phyloP scores from a whole-genome alignment of 1,140 invertebrate species.

The Aphidius ervi region DNA sequence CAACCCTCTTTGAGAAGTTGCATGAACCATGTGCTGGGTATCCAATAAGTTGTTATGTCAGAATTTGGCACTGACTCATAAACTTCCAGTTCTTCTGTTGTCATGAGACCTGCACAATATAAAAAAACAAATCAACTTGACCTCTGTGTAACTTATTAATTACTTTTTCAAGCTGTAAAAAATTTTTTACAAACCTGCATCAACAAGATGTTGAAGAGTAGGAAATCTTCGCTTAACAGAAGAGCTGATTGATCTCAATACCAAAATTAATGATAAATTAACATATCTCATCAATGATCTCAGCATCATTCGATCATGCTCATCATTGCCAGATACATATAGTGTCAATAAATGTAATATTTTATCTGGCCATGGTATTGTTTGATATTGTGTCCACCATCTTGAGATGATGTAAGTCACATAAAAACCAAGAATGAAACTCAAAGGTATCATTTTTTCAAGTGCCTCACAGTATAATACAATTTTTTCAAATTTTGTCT shows the following conservation, averaged over 20 bases:
- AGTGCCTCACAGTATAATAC: slow-evolving; percentile 63
- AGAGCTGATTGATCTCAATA: slow-evolving; percentile 69
- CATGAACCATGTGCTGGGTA: slow-evolving; percentile 66
- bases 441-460: slow-evolving; percentile 63
- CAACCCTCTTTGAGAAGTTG: slow-evolving; percentile 59
- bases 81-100: slow-evolving; percentile 58
- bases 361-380: slow-evolving; percentile 73
- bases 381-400: slow-evolving; percentile 72
- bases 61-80: slow-evolving; percentile 59
- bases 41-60: slow-evolving; percentile 69
- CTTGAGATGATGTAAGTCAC: slow-evolving; percentile 69
- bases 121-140: background rate
- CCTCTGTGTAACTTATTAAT: no score
- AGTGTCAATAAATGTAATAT: slow-evolving; percentile 61
- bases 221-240: slow-evolving; percentile 73
- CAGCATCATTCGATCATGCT: slow-evolving; percentile 59
- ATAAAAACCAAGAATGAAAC: slow-evolving; percentile 74
- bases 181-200: no score
- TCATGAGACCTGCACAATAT: slow-evolving; percentile 59
- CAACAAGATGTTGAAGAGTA: slow-evolving; percentile 72
- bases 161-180: no score
- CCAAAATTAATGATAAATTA: slow-evolving; percentile 64
- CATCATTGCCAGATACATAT: slow-evolving; percentile 62
- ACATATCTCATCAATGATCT: slow-evolving; percentile 66
- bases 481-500: slow-evolving; percentile 62